A percentile compares a stretch with the other conserved stretches of the same genome.
phyloP scores from a whole-genome alignment of 2,113 vertebrate genomes.

The Agelaius tricolor region DNA sequence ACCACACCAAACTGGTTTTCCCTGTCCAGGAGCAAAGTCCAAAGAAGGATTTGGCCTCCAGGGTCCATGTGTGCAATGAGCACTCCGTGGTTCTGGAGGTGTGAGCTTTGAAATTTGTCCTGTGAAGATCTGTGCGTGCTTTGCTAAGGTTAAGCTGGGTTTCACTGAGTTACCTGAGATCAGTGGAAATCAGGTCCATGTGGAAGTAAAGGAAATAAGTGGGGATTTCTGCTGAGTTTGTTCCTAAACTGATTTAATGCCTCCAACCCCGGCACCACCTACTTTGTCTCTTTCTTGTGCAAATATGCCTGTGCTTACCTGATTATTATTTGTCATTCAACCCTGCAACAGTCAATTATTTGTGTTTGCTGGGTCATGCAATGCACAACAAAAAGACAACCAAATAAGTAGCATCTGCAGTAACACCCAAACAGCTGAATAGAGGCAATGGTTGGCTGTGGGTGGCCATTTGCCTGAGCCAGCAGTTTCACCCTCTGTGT shows the following conservation, averaged over 20 bases:
- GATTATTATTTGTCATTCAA: constrained; percentile 22
- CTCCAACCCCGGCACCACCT: neutral
- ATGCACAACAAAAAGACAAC: neutral
- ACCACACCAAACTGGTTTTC: neutral
- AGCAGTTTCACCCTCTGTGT: neutral
- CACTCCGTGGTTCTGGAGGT: neutral
- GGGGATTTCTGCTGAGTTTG: neutral
- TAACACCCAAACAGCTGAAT: neutral
- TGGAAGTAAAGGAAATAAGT: neutral
- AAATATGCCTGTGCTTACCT: neutral
- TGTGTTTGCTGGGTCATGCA: neutral
- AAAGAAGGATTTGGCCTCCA: neutral
- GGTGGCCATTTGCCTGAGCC: neutral
- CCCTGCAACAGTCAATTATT: neutral
- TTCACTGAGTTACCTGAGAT: accelerated
- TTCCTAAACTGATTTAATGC: neutral
- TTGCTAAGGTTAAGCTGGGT: neutral
- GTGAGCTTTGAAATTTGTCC: neutral
- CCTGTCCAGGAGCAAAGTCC: neutral
- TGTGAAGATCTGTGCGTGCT: neutral
- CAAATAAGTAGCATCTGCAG: neutral
- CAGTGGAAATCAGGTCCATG: neutral
- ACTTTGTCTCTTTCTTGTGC: constrained; percentile 30
- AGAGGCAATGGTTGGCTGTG: neutral
- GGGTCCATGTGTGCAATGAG: neutral